Percentiles rank a stretch among this genome's conserved stretches.
These are phyloP conservation scores for Temnothorax longispinosus DNA, from an alignment of 1,140 invertebrate genomes.

Conservation along the genomic window DNA sequence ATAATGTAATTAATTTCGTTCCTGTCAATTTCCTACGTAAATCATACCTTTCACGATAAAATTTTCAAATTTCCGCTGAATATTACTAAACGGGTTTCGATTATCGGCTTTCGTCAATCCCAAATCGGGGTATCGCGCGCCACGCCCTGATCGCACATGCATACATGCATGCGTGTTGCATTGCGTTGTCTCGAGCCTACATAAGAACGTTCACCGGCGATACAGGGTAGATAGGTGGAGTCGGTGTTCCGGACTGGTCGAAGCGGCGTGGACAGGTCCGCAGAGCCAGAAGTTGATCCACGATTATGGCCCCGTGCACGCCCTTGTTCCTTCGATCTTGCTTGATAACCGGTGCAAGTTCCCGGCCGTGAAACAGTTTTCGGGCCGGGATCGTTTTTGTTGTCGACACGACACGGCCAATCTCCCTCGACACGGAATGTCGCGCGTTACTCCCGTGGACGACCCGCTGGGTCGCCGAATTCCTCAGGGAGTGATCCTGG, in stretches of 20 bases:
- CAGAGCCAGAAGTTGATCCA: constrained; percentile 80
- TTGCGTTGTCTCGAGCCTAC: constrained; percentile 29
- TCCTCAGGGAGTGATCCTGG: constrained; percentile 65
- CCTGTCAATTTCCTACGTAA: background rate
- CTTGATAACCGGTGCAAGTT: constrained; percentile 71
- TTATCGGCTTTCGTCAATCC: constrained; percentile 9
- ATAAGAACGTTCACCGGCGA: constrained; percentile 63
- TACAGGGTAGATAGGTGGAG: constrained; percentile 66
- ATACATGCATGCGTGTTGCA: background rate
- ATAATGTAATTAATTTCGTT: background rate
- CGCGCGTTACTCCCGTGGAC: constrained; percentile 55
- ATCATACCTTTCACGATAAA: background rate
- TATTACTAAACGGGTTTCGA: background rate
- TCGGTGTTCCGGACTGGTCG: constrained; percentile 57
- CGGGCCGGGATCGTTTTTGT: constrained; percentile 75
- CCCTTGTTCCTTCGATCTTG: constrained; percentile 77
- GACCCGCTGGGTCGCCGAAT: constrained; percentile 70
- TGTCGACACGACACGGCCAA: constrained; percentile 69
- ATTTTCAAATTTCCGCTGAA: background rate
- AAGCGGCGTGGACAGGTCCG: constrained; percentile 68
- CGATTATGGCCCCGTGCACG: constrained; percentile 78
- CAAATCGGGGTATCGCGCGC: background rate
- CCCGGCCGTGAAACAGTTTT: constrained; percentile 68
- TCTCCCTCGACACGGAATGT: constrained; percentile 64
- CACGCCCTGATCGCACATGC: constrained; percentile 12